These are phyloP conservation scores for Oryzias dopingdopingensis DNA, from an alignment of 2,797 vertebrate species.

Conservation along the genomic window DNA sequence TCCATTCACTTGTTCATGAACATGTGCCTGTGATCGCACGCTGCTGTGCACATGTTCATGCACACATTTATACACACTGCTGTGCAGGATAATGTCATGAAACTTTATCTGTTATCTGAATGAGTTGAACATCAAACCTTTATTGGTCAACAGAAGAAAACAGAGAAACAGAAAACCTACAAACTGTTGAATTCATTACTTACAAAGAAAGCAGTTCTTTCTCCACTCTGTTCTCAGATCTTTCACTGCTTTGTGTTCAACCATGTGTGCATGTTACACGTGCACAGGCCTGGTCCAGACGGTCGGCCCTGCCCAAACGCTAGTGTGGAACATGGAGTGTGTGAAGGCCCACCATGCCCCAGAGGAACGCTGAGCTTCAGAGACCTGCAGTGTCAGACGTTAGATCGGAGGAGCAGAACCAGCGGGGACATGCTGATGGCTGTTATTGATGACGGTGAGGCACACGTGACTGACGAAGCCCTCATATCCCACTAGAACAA, in stretches of 20 bases:
- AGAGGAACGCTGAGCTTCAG: slow-evolving; percentile 89
- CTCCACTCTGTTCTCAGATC: not conserved
- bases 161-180: too few relatives aligned
- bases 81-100: too few relatives aligned
- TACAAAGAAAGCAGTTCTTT: not conserved
- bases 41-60: too few relatives aligned
- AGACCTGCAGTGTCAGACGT: slow-evolving; percentile 92
- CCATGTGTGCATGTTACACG: slow-evolving; percentile 3
- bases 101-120: too few relatives aligned
- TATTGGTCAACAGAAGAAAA: too few relatives aligned
- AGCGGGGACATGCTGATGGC: slow-evolving; percentile 83
- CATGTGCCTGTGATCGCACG: too few relatives aligned
- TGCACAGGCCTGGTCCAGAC: slow-evolving; percentile 85
- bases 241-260: not conserved
- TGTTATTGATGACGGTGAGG: slow-evolving; percentile 87
- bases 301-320: slow-evolving; percentile 85
- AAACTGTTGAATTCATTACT: too few relatives aligned
- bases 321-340: slow-evolving; percentile 91
- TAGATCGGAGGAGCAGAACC: slow-evolving; percentile 85
- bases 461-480: not conserved
- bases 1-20: too few relatives aligned
- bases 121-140: too few relatives aligned
- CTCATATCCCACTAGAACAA: too few relatives aligned
- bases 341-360: slow-evolving; percentile 87
- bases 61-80: too few relatives aligned